Percentiles rank a stretch among this genome's conserved stretches.
These are phyloP conservation scores for Heterodera carotae DNA, from an alignment of 1,140 invertebrate species.

Conservation along the genomic window DNA sequence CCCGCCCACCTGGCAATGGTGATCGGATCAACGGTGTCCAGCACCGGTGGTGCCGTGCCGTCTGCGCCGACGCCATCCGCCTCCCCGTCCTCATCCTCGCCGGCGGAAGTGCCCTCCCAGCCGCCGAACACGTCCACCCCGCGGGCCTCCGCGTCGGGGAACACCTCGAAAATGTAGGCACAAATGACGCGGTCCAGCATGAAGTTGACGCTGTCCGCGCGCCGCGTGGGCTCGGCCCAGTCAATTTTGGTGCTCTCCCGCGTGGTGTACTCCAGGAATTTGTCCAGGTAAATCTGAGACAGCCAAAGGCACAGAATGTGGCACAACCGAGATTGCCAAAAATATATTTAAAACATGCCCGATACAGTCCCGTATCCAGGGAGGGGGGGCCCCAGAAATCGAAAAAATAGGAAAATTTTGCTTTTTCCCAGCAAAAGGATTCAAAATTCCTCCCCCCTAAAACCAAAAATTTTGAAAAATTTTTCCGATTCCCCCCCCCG, in stretches of 20 bases:
- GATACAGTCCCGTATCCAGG: too few species aligned
- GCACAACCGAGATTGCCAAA: too few species aligned
- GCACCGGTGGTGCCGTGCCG: constrained; percentile 14
- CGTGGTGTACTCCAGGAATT: constrained; percentile 60
- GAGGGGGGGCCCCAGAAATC: too few species aligned
- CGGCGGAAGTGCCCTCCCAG: constrained; percentile 51
- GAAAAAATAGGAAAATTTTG: too few species aligned
- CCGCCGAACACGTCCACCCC: constrained; percentile 62
- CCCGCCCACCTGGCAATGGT: constrained; percentile 52
- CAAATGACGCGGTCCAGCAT: constrained; percentile 56
- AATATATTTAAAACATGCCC: too few species aligned
- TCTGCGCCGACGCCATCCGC: constrained; percentile 4
- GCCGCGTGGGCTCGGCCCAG: constrained; percentile 52
- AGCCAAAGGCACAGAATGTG: not conserved
- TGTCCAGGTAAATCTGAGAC: constrained; percentile 61
- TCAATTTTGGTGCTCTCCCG: constrained; percentile 60
- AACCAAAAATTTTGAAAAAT: too few species aligned
- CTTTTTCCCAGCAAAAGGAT: too few species aligned
- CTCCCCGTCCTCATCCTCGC: constrained; percentile 36
- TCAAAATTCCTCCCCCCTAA: too few species aligned
- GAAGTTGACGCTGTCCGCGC: constrained; percentile 55
- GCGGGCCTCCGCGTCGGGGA: constrained; percentile 56
- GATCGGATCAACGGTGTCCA: constrained; percentile 62
- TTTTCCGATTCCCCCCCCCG: too few species aligned
- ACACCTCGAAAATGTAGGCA: constrained; percentile 58